Conservation (phyloP, 2,113 vertebrate species). For the Amblyopsis rosae region DNA sequence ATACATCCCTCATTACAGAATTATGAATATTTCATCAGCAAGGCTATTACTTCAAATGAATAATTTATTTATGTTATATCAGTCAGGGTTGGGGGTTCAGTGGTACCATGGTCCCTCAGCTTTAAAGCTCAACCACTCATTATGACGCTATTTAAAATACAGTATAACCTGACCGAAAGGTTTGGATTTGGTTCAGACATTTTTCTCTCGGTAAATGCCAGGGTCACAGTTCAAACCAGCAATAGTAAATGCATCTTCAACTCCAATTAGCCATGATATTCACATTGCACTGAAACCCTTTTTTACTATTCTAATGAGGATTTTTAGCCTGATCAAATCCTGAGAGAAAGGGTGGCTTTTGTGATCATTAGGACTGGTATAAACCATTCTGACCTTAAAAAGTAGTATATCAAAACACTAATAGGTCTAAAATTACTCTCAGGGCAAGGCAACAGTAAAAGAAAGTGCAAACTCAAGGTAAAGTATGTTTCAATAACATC, state of each 20-base stretch:
- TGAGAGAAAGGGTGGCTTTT: conserved; percentile 35
- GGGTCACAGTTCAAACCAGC: conserved; percentile 53
- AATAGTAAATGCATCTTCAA: conserved; percentile 51
- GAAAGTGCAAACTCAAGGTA: too few relatives aligned
- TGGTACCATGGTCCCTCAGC: conserved; percentile 58
- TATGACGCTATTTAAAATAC: conserved; percentile 56
- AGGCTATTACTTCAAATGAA: conserved; percentile 78
- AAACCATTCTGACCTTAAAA: conserved; percentile 22
- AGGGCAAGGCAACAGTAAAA: too few relatives aligned
- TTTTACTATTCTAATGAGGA: conserved; percentile 50
- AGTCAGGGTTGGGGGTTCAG: conserved; percentile 62
- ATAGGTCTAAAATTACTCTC: too few relatives aligned
- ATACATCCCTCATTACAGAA: conserved; percentile 74
- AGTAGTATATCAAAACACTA: conserved; percentile 21
- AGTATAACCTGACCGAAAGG: conserved; percentile 47
- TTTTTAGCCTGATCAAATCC: conserved; percentile 24
- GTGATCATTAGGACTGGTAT: conserved; percentile 51
- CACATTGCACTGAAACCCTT: conserved; percentile 30
- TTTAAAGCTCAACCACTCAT: conserved; percentile 67
- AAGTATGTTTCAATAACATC: too few relatives aligned
- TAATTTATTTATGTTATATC: conserved; percentile 75
- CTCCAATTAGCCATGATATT: conserved; percentile 61
- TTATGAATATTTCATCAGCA: conserved; percentile 75
- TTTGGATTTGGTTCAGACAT: conserved; percentile 49
- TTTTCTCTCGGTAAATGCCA: conserved; percentile 58